Conservation (phyloP, 1,140 invertebrate species). For the Tetragonula clypearis region DNA sequence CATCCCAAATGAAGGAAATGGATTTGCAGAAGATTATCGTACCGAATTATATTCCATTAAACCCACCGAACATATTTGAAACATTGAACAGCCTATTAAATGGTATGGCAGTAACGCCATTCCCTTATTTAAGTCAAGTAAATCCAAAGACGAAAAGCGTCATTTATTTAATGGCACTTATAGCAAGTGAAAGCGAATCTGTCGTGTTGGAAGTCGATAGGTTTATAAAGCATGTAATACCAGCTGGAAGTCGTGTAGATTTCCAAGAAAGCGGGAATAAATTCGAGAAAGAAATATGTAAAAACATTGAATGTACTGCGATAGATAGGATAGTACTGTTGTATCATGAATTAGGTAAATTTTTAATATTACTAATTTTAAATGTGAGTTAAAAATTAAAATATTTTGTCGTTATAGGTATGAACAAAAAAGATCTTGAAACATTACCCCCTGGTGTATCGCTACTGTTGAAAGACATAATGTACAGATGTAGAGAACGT, state of each 20-base stretch:
- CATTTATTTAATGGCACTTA: conserved; percentile 84
- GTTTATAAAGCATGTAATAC: conserved; percentile 76
- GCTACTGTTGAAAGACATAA: conserved; percentile 88
- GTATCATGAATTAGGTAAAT: conserved; percentile 74
- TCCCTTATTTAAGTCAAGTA: conserved; percentile 87
- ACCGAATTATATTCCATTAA: conserved; percentile 84
- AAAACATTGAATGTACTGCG: conserved; percentile 64
- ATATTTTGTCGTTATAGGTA: conserved; percentile 77
- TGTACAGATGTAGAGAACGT: conserved; percentile 88
- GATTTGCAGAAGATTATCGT: conserved; percentile 85
- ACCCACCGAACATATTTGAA: conserved; percentile 87
- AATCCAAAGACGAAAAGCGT: conserved; percentile 89
- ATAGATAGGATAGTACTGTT: conserved; percentile 73
- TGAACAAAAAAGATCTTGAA: conserved; percentile 88
- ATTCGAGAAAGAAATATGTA: conserved; percentile 70
- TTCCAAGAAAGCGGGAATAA: conserved; percentile 70
- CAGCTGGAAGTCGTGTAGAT: conserved; percentile 75
- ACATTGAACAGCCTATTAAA: conserved; percentile 87
- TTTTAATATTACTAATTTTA: conserved; percentile 20
- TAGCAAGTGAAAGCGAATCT: conserved; percentile 60
- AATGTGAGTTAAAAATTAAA: conserved; percentile 13
- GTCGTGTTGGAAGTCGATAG: conserved; percentile 68
- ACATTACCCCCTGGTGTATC: conserved; percentile 89
- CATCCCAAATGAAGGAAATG: conserved; percentile 79
- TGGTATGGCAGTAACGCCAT: conserved; percentile 81